These are phyloP conservation scores for Ceuthmochares aereus DNA, from an alignment of 2,113 vertebrate genomes.

Conservation along the genomic window DNA sequence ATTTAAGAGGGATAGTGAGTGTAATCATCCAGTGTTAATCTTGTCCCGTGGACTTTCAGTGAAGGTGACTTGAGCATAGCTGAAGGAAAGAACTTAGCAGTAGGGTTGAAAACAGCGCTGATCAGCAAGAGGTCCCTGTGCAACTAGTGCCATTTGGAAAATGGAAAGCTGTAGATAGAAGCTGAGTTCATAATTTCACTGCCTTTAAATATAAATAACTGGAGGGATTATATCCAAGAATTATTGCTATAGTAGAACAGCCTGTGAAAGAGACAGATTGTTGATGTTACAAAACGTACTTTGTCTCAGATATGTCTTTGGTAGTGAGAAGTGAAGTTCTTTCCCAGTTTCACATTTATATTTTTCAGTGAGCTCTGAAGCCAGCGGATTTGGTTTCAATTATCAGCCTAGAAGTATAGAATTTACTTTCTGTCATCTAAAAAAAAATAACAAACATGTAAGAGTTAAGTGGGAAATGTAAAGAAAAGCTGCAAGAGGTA, in stretches of 20 bases:
- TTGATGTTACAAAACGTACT: conserved; percentile 44
- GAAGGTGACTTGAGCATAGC: background rate
- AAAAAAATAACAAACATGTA: background rate
- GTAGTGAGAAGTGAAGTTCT: conserved; percentile 12
- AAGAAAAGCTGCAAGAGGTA: background rate
- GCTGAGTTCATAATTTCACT: conserved; percentile 43
- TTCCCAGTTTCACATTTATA: conserved; percentile 31
- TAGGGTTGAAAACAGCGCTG: background rate
- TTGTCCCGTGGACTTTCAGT: background rate
- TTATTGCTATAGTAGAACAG: conserved; percentile 35
- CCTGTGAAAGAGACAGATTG: conserved; percentile 18
- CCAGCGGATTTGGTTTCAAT: conserved; percentile 36
- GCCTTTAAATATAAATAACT: conserved; percentile 57
- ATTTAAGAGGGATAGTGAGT: background rate
- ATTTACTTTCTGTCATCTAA: background rate
- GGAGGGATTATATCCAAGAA: conserved; percentile 35
- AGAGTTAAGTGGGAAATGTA: background rate
- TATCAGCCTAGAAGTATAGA: background rate
- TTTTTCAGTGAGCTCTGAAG: conserved; percentile 15
- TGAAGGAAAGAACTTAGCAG: background rate
- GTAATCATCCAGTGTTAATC: background rate
- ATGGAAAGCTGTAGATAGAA: conserved; percentile 43
- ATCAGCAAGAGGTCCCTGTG: background rate
- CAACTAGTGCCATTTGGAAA: background rate
- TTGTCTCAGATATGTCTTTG: conserved; percentile 31